These are phyloP conservation scores for Morinoia aosen DNA, from an alignment of 2,888 invertebrate species.

Conservation along the genomic window DNA sequence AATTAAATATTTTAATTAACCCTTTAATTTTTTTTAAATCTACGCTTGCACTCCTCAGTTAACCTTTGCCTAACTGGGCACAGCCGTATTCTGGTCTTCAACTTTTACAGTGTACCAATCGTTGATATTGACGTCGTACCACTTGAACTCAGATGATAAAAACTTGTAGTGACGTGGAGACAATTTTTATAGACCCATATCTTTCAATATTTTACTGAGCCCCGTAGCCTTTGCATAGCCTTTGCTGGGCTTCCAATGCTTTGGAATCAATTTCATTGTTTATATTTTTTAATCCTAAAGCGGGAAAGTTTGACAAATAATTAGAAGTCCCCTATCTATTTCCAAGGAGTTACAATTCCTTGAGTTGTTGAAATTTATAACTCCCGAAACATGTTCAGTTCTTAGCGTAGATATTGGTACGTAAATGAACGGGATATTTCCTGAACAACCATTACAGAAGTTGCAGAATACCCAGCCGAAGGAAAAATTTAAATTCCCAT, in stretches of 20 bases:
- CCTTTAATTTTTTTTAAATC: not conserved
- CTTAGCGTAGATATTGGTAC: not conserved
- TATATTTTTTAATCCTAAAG: not conserved
- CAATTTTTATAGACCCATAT: not conserved
- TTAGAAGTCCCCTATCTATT: not conserved
- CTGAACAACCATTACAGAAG: not conserved
- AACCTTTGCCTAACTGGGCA: not conserved
- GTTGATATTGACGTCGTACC: not conserved
- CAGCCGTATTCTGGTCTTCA: not conserved
- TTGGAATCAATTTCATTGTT: not conserved
- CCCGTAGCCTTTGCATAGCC: not conserved
- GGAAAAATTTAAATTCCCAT: not conserved
- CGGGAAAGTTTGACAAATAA: not conserved
- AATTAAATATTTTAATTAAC: not conserved
- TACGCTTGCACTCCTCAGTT: not conserved
- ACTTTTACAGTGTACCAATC: not conserved
- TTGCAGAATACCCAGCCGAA: not conserved
- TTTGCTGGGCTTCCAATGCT: not conserved
- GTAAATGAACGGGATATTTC: not conserved
- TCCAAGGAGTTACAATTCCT: too few relatives aligned
- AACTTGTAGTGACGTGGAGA: not conserved
- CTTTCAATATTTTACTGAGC: not conserved
- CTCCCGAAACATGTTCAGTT: not conserved
- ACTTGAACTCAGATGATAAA: too few relatives aligned
- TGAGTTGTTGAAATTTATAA: too few relatives aligned